A percentile compares a stretch with the other conserved stretches of the same genome.
Conservation (phyloP, 2,888 invertebrate species). For the Drosophila paucipuncta region DNA sequence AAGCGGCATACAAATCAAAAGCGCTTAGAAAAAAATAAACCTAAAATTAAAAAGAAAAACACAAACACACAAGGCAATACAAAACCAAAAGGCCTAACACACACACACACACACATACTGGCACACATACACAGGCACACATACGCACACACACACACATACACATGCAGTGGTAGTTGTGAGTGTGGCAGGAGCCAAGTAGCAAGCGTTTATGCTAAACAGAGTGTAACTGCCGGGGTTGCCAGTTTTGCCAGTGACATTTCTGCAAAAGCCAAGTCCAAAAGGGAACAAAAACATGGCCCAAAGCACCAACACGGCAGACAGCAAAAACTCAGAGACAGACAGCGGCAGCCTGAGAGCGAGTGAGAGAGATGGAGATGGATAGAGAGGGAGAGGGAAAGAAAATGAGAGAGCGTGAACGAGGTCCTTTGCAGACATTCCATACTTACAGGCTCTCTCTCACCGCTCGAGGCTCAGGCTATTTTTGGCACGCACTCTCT, state of each 20-base stretch:
- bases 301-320: constrained; percentile 44
- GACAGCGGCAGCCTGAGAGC: constrained; percentile 2
- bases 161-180: constrained; percentile 4
- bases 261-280: constrained; percentile 75
- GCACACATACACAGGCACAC: background rate
- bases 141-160: background rate
- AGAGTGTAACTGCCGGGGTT: constrained; percentile 82
- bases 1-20: constrained; percentile 67
- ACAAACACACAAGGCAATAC: constrained; percentile 50
- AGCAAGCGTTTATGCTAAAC: constrained; percentile 82
- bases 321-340: constrained; percentile 5
- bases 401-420: background rate
- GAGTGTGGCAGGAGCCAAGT: constrained; percentile 71
- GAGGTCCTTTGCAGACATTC: constrained; percentile 63
- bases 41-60: constrained; percentile 68
- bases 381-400: background rate
- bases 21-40: constrained; percentile 69
- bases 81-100: constrained; percentile 48
- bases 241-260: constrained; percentile 78
- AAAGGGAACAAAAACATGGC: constrained; percentile 56
- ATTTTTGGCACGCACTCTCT: constrained; percentile 60
- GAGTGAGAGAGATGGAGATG: constrained; percentile 9
- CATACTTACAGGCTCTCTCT: constrained; percentile 52
- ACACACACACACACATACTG: constrained; percentile 36
- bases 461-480: constrained; percentile 51